Evolutionary conservation across 2,888 invertebrate genomes (phyloP).

Genomic region (Epinotia bilunana): DNA sequence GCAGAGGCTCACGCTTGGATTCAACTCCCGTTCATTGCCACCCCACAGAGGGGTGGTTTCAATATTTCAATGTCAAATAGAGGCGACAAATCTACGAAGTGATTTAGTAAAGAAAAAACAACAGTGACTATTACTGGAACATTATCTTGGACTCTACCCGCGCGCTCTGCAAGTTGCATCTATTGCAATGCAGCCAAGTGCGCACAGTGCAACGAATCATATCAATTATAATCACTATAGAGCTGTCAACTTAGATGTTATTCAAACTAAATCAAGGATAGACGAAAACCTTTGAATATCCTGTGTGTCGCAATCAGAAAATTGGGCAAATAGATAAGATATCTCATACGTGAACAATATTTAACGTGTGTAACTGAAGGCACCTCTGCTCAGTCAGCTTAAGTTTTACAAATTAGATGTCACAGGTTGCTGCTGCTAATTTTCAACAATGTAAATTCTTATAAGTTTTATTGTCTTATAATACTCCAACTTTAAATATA

Average conservation of each 20-base stretch:
- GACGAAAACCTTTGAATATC: not conserved
- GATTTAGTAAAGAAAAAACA: not conserved
- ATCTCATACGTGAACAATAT: not conserved
- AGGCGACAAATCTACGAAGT: not conserved
- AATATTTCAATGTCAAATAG: constrained; percentile 13
- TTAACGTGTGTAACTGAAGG: not conserved
- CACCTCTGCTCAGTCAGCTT: not conserved
- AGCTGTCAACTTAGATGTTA: constrained; percentile 49
- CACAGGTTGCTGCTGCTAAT: not conserved
- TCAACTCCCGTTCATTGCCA: constrained; percentile 17
- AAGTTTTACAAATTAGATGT: constrained; percentile 9
- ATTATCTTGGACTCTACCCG: not conserved
- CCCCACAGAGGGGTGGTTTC: constrained; percentile 15
- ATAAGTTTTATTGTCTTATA: constrained; percentile 20
- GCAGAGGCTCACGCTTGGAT: constrained; percentile 46
- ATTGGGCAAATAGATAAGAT: constrained; percentile 26
- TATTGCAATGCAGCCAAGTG: constrained; percentile 18
- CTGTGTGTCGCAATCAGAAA: not conserved
- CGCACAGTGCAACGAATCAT: constrained; percentile 50
- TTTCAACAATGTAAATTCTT: constrained; percentile 3
- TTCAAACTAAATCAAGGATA: not conserved
- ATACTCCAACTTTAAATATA: constrained; percentile 38
- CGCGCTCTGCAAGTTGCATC: constrained; percentile 1
- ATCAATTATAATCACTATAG: constrained; percentile 58
- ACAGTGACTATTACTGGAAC: not conserved